These are phyloP conservation scores for Megastigmus dorsalis DNA, from an alignment of 2,888 invertebrate species.

Conservation along the genomic window DNA sequence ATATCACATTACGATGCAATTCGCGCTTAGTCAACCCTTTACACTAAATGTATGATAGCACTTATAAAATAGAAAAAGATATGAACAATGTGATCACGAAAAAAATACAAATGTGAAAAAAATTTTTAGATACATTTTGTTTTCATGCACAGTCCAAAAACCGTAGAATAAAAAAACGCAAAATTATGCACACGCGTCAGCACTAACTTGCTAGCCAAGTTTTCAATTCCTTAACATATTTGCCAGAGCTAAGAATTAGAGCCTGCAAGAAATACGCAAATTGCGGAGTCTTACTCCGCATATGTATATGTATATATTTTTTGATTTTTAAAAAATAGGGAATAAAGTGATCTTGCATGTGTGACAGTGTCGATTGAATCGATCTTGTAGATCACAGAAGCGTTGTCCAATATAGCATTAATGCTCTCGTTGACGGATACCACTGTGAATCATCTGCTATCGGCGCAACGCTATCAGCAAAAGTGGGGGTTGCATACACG, in stretches of 20 bases:
- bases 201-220: conserved; percentile 72
- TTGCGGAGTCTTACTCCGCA: conserved; percentile 41
- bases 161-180: conserved; percentile 25
- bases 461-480: conserved; percentile 45
- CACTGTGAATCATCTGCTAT: conserved; percentile 66
- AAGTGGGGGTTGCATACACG: conserved; percentile 13
- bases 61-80: conserved; percentile 19
- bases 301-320: conserved; percentile 21
- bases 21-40: conserved; percentile 18
- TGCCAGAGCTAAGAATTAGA: conserved; percentile 67
- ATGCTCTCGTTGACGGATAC: conserved; percentile 50
- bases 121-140: conserved; percentile 1
- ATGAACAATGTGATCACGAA: conserved; percentile 11
- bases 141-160: conserved; percentile 40
- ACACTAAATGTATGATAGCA: conserved; percentile 18
- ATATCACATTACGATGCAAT: conserved; percentile 19
- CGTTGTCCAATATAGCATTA: conserved; percentile 42
- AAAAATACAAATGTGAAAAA: conserved; percentile 17
- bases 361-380: conserved; percentile 63
- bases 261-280: conserved; percentile 46
- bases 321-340: conserved; percentile 54
- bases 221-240: conserved; percentile 71
- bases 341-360: conserved; percentile 71
- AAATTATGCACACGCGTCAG: conserved; percentile 14
- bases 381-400: conserved; percentile 53